Evolutionary conservation across 2,113 vertebrate genomes (phyloP).

Genomic region (Xenopus borealis): DNA sequence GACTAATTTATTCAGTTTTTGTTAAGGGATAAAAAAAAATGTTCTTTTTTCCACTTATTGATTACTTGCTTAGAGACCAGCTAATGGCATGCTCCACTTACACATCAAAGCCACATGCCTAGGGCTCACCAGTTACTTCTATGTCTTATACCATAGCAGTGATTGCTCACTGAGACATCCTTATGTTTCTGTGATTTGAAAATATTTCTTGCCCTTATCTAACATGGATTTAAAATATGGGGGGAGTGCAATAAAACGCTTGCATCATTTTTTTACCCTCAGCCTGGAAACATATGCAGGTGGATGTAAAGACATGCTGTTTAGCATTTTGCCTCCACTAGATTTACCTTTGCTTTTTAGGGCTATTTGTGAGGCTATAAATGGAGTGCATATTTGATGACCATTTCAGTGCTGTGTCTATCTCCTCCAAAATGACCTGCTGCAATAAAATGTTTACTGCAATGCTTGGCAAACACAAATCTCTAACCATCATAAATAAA

Average conservation of each 20-base stretch:
- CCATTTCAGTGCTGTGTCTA: slow-evolving; percentile 15
- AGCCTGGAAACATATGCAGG: slow-evolving; percentile 4
- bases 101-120: too few species aligned
- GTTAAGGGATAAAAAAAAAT: too few species aligned
- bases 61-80: too few species aligned
- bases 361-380: slow-evolving; percentile 24
- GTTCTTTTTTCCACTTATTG: too few species aligned
- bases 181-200: too few species aligned
- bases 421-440: slow-evolving; percentile 4
- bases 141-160: too few species aligned
- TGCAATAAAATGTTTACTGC: slow-evolving; percentile 38
- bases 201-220: too few species aligned
- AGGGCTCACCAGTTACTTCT: too few species aligned
- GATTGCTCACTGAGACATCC: too few species aligned
- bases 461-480: slow-evolving; percentile 19
- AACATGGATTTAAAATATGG: not conserved
- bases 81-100: too few species aligned
- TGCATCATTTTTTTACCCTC: not conserved
- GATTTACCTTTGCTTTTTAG: slow-evolving; percentile 27
- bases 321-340: slow-evolving; percentile 20
- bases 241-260: not conserved
- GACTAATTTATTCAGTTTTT: too few species aligned
- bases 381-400: slow-evolving; percentile 19
- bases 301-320: slow-evolving; percentile 3
- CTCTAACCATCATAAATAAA: slow-evolving; percentile 30